Base-by-base conservation (phyloP, 2,797 vertebrate species). In the Sarcoramphus papa region DNA sequence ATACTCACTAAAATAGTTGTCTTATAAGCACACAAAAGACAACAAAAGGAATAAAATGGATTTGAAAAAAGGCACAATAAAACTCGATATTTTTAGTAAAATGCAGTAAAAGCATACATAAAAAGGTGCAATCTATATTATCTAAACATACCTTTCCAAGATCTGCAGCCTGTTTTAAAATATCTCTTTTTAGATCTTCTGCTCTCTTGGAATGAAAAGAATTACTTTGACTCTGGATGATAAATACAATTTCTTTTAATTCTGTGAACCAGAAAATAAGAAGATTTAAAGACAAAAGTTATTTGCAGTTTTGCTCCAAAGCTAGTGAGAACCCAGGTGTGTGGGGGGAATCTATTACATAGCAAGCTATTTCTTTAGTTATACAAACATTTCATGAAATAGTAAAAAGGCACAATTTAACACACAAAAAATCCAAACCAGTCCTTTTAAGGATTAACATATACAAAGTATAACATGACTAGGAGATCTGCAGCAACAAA, bases 171-270 rank as follows among this genome's bases (percentile, higher is more conserved):
- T 99, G 99, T 74, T 98, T 95, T 74, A 99, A 98, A 96, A 99
- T 98, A 96, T 98, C 98, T 79, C 95, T 97, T 97, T 97, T 98
- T 92, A 97, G 98, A 63, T 98, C 98, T 85, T 99, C 98, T 25
- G 99, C 99, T 98, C 97, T 99, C 94, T 97, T 98, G 94, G 97
- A 98, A 92, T 99, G 99, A 98, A 99, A 99, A 94, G 98, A 98
- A 98, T 99, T 99, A 94, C 98, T 99, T 96, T 99, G 99, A 97
- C 99, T 99, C 98, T 99, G 99, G 98, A 99, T 99, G 97, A 99
- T 96, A 98, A 99, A 99, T 63, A 99, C 98, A 95, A 99, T 98
- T 97, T 98, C 98, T 97, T 97, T 98, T 96, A 99, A 97, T 95
- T 99, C 99, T 99, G 97, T 79, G 95, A 98, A 98, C 74, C 97